Percentiles rank a stretch among this genome's conserved stretches.
Evolutionary conservation across 2,888 invertebrate species (phyloP).

Genomic region (Amblyjoppa proteus): DNA sequence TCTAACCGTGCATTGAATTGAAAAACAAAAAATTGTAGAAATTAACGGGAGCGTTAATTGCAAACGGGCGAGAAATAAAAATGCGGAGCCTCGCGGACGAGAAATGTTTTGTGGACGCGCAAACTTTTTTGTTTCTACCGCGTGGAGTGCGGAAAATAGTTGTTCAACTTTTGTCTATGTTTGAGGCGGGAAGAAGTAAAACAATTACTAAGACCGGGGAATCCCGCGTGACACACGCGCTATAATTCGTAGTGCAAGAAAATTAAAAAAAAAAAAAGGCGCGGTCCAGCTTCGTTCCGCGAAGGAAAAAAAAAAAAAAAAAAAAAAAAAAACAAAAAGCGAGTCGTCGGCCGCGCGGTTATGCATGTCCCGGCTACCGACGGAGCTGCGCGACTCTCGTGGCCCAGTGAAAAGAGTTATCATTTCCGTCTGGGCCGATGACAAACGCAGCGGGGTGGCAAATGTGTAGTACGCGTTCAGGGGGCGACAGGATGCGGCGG

Average conservation of each 20-base stretch:
- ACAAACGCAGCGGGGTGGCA: constrained; percentile 20
- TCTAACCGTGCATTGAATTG: too few relatives aligned
- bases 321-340: constrained; percentile 8
- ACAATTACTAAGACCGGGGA: neutral
- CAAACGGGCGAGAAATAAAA: too few relatives aligned
- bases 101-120: too few relatives aligned
- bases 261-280: neutral
- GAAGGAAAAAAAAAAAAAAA: constrained; percentile 24
- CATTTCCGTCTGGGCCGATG: constrained; percentile 27
- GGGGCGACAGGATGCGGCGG: neutral
- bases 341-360: neutral
- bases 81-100: too few relatives aligned
- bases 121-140: too few relatives aligned
- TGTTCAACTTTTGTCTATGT: neutral
- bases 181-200: constrained; percentile 1
- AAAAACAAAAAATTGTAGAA: too few relatives aligned
- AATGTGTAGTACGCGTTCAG: neutral
- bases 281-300: neutral
- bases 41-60: too few relatives aligned
- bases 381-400: constrained; percentile 9
- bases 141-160: neutral
- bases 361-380: constrained; percentile 14
- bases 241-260: neutral
- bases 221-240: neutral
- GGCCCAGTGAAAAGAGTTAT: constrained; percentile 14